Conservation (phyloP, 2,113 vertebrate species). For the Pelusios castaneus region DNA sequence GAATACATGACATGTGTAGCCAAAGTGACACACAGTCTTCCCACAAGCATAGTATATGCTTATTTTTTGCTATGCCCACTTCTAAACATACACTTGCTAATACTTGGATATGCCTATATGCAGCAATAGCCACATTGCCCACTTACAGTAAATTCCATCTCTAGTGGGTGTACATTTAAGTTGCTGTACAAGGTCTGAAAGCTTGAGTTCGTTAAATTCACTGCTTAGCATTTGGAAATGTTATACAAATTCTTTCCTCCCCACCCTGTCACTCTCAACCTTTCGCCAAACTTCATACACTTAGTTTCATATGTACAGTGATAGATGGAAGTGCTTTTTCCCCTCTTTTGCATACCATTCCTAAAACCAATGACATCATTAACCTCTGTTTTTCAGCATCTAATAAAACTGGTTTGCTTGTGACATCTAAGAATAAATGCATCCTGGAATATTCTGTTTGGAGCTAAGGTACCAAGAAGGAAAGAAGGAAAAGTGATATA, state of each 20-base stretch:
- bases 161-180: constrained; percentile 13
- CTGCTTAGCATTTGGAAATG: neutral
- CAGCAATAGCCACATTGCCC: neutral
- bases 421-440: constrained; percentile 65
- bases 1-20: neutral
- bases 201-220: neutral
- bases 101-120: neutral
- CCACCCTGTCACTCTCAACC: constrained; percentile 1
- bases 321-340: constrained; percentile 44
- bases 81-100: neutral
- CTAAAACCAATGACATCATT: constrained; percentile 59
- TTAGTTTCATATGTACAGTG: constrained; percentile 32
- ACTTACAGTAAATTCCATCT: constrained; percentile 44
- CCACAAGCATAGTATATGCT: neutral
- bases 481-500: constrained; percentile 73
- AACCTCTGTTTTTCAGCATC: constrained; percentile 68
- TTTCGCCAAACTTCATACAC: constrained; percentile 49
- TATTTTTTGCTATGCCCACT: neutral
- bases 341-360: constrained; percentile 42
- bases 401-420: constrained; percentile 58
- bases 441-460: constrained; percentile 59
- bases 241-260: neutral
- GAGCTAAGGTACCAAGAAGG: constrained; percentile 61
- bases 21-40: neutral
- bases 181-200: neutral